Percentiles rank a stretch among this genome's conserved stretches.
These are phyloP conservation scores for Tachypleus tridentatus DNA, from an alignment of 1,140 invertebrate species.

Conservation along the genomic window DNA sequence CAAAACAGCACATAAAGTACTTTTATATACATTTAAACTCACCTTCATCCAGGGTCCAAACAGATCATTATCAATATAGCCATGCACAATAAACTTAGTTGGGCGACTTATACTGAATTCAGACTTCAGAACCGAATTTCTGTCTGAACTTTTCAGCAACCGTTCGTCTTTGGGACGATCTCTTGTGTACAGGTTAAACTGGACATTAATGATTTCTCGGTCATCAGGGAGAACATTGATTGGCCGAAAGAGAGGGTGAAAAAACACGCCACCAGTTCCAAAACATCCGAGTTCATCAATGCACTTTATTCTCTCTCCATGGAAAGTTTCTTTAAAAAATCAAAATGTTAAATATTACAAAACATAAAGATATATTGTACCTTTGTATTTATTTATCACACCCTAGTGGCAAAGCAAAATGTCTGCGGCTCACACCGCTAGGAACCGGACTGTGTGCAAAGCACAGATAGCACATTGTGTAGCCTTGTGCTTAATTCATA, in stretches of 20 bases:
- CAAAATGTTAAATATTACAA: too few relatives aligned
- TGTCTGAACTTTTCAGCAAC: too few relatives aligned
- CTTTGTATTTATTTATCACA: too few relatives aligned
- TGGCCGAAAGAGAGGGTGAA: constrained; percentile 12
- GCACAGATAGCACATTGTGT: too few relatives aligned
- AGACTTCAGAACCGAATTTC: neutral
- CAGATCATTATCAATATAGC: constrained; percentile 51
- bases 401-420: too few relatives aligned
- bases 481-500: too few relatives aligned
- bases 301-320: constrained; percentile 4
- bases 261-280: constrained; percentile 13
- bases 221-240: constrained; percentile 32
- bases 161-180: too few relatives aligned
- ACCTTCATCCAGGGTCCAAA: constrained; percentile 59
- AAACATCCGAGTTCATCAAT: constrained; percentile 23
- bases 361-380: too few relatives aligned
- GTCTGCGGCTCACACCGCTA: too few relatives aligned
- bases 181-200: constrained; percentile 57
- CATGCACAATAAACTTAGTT: constrained; percentile 37
- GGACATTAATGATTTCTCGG: constrained; percentile 63
- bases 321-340: too few relatives aligned
- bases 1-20: too few relatives aligned
- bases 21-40: constrained; percentile 21
- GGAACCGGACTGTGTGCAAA: too few relatives aligned
- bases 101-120: constrained; percentile 2